Conservation (phyloP, 2,113 vertebrate genomes). For the Dissostichus mawsoni region DNA sequence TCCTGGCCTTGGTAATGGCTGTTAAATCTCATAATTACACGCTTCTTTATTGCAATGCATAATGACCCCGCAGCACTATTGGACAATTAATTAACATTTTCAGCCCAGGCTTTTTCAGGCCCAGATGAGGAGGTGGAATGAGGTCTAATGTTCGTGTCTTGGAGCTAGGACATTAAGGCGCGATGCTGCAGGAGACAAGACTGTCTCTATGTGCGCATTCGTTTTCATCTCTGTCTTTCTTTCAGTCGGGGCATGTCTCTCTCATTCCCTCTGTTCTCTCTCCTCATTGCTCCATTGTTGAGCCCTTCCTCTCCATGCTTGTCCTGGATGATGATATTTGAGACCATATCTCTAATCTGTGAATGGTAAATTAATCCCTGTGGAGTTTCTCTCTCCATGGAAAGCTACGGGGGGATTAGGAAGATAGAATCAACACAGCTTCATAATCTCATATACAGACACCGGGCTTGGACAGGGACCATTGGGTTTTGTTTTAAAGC, state of each 20-base stretch:
- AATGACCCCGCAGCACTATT: slow-evolving; percentile 99
- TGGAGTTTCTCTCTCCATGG: slow-evolving; percentile 69
- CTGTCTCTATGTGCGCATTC: slow-evolving; percentile 59
- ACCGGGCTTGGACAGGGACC: slow-evolving; percentile 57
- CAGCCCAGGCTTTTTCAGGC: slow-evolving; percentile 96
- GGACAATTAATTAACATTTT: slow-evolving; percentile 99
- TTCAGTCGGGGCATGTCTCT: slow-evolving; percentile 44
- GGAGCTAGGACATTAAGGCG: slow-evolving; percentile 89
- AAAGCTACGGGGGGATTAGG: slow-evolving; percentile 72
- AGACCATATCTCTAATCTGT: slow-evolving; percentile 76
- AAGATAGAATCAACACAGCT: slow-evolving; percentile 75
- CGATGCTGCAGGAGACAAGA: slow-evolving; percentile 81
- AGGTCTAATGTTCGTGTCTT: slow-evolving; percentile 91
- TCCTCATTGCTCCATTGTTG: slow-evolving; percentile 43
- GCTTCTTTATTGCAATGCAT: slow-evolving; percentile 99
- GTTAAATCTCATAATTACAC: slow-evolving; percentile 99
- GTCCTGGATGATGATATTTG: slow-evolving; percentile 71
- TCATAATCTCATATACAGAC: slow-evolving; percentile 76
- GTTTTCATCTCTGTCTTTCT: slow-evolving; percentile 70
- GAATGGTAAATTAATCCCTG: slow-evolving; percentile 79
- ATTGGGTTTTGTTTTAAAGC: slow-evolving; percentile 66
- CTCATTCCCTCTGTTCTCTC: slow-evolving; percentile 22
- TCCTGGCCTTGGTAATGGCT: slow-evolving; percentile 99
- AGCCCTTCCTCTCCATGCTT: slow-evolving; percentile 56
- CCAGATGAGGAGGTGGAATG: slow-evolving; percentile 99